Evolutionary conservation across 2,888 invertebrate species (phyloP).

Genomic region (Apotomis betuletana): DNA sequence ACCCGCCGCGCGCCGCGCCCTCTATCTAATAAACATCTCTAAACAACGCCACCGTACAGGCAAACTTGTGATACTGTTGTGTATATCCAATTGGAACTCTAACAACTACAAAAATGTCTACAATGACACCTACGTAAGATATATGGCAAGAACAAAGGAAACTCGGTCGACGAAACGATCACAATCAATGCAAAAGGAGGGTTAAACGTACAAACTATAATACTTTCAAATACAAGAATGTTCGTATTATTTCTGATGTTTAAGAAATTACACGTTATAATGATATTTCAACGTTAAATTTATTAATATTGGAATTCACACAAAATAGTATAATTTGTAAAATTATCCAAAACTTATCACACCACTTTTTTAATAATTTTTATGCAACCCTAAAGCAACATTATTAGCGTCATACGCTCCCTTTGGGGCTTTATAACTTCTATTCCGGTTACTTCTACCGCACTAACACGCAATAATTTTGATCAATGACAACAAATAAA

Average conservation of each 20-base stretch:
- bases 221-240: slow-evolving; percentile 63
- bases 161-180: slow-evolving; percentile 72
- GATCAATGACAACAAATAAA: slow-evolving; percentile 82
- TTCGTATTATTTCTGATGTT: slow-evolving; percentile 63
- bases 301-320: slow-evolving; percentile 79
- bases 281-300: slow-evolving; percentile 72
- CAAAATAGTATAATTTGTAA: slow-evolving; percentile 84
- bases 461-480: slow-evolving; percentile 83
- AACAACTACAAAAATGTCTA: slow-evolving; percentile 77
- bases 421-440: slow-evolving; percentile 81
- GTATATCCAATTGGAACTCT: slow-evolving; percentile 80
- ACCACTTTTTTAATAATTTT: slow-evolving; percentile 79
- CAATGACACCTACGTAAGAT: slow-evolving; percentile 78
- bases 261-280: slow-evolving; percentile 63
- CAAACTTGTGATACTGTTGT: slow-evolving; percentile 78
- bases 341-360: slow-evolving; percentile 84
- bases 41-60: slow-evolving; percentile 77
- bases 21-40: slow-evolving; percentile 74
- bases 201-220: slow-evolving; percentile 63
- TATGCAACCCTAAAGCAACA: slow-evolving; percentile 83
- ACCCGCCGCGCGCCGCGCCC: slow-evolving; percentile 65
- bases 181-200: slow-evolving; percentile 61
- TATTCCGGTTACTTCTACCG: slow-evolving; percentile 81
- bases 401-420: slow-evolving; percentile 83
- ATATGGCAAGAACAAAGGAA: slow-evolving; percentile 82